Evolutionary conservation across 2,113 vertebrate species (phyloP).

Genomic region (Fulica atra): DNA sequence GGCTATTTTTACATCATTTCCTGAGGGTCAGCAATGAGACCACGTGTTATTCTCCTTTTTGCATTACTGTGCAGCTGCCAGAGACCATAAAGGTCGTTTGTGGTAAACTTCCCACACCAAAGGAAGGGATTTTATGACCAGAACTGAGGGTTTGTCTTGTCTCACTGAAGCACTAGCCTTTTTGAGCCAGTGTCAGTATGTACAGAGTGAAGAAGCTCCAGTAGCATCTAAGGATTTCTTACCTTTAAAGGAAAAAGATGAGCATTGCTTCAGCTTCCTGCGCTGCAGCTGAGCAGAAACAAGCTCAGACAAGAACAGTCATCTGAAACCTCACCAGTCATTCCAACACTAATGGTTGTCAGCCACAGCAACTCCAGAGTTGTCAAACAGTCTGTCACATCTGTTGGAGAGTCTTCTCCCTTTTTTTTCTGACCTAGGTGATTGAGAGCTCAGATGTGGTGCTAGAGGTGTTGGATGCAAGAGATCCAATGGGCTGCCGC

Average conservation of each 20-base stretch:
- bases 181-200: not conserved
- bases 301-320: not conserved
- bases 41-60: not conserved
- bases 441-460: slow-evolving; percentile 89
- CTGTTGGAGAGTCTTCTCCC: not conserved
- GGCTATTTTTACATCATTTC: not conserved
- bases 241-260: not conserved
- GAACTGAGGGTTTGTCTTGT: not conserved
- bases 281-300: not conserved
- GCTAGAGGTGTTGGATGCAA: slow-evolving; percentile 93
- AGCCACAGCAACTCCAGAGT: not conserved
- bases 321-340: not conserved
- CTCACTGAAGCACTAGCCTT: not conserved
- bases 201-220: not conserved
- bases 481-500: slow-evolving; percentile 91
- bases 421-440: slow-evolving; percentile 74
- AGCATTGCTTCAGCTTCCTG: not conserved
- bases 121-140: not conserved
- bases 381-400: not conserved
- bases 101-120: not conserved
- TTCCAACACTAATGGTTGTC: not conserved
- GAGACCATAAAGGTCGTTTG: not conserved
- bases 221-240: not conserved
- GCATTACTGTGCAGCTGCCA: not conserved
- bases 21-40: not conserved